Evolutionary conservation across 2,888 invertebrate species (phyloP).

Genomic region (Spisula subtruncata): DNA sequence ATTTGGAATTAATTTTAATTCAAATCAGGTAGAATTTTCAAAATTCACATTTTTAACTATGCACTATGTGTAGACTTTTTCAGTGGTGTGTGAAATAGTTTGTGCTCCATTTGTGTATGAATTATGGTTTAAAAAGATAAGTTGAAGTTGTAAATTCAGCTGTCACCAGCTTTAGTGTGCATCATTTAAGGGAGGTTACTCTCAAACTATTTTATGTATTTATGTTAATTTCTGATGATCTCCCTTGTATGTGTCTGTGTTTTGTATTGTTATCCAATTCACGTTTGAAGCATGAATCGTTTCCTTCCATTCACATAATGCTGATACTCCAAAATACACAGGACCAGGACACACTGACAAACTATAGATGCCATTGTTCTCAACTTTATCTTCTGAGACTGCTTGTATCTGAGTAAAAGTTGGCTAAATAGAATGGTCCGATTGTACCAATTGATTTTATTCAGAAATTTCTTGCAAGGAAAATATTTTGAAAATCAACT

Average conservation of each 20-base stretch:
- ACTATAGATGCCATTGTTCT: too few relatives aligned
- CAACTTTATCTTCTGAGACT: background rate
- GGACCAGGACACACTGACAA: too few relatives aligned
- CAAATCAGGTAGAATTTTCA: too few relatives aligned
- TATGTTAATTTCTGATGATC: background rate
- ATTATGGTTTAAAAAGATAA: too few relatives aligned
- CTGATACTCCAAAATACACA: too few relatives aligned
- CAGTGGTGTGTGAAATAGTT: too few relatives aligned
- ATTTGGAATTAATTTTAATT: background rate
- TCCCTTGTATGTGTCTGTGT: background rate
- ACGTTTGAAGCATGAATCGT: background rate
- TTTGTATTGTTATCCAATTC: background rate
- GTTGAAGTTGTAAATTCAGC: too few relatives aligned
- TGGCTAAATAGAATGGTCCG: background rate
- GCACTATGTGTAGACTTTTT: too few relatives aligned
- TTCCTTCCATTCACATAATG: too few relatives aligned
- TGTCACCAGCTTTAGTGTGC: too few relatives aligned
- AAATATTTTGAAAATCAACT: background rate
- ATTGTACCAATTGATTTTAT: background rate
- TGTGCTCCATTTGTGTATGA: too few relatives aligned
- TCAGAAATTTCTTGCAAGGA: background rate
- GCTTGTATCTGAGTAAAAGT: background rate
- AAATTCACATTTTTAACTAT: too few relatives aligned
- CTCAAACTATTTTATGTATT: background rate
- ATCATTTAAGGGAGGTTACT: conserved; percentile 17